Base-by-base conservation (phyloP, 2,113 vertebrate genomes). In the Rhipidura dahli region DNA sequence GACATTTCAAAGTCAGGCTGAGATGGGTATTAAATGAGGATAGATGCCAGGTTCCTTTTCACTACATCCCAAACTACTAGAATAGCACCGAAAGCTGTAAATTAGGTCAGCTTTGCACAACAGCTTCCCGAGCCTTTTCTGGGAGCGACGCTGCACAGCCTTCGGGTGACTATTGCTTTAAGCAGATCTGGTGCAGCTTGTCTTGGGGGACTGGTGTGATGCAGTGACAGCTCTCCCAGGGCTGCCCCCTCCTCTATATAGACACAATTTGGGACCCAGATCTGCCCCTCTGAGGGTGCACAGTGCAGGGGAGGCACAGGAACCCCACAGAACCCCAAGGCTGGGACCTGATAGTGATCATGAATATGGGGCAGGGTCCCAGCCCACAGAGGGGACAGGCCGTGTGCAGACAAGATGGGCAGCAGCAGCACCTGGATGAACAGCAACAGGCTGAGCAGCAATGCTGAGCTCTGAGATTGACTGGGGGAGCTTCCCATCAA, bases 1-100 rank as follows among this genome's bases (percentile, higher is more conserved):
- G 94, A 82, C 95, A 26, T 96, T 96, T 93, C 87, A 97, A 96
- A 97, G 95, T 95, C 94, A 96, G 83, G 64, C 92, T 94, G 81
- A 92, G 87, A 93, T 71, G 72, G 64, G 81, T 91, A 89, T 68
- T 94, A 97, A 97, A 96, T 78, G 94, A 97, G 95, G 93, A 97
- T 96, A 93, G 94, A 97, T 94, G 93, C 93, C 96, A 87, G 93
- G 88, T 73, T 96, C 88, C 90, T 91, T 81, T 88, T 95, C 10
- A 4, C 93, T 93, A 66, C 92, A 82, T 87, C 90, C 88, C 78
- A 81, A 96, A 84, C 95, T 90, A 83, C 95, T 78, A 96, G 96
- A 95, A 96, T 88, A 95, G 95, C 82, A 77, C 87, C 0, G 7
- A 94, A 95, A 94, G 84, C 89, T 92, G 77, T 90, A 94, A 95